Conservation (phyloP, 92 coral and sea anemone genomes). For the Heliopora coerulea region DNA sequence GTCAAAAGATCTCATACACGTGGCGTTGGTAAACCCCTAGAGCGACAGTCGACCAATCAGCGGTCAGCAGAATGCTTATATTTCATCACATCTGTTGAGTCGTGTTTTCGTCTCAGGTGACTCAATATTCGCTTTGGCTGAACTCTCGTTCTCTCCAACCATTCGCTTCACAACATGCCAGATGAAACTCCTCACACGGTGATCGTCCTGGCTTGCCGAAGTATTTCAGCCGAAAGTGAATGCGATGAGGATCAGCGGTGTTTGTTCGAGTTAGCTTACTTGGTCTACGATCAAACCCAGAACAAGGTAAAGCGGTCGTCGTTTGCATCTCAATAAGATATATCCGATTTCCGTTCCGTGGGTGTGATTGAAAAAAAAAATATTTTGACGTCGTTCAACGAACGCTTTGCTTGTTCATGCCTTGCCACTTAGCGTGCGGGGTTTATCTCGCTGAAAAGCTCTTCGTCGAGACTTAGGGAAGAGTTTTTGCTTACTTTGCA, state of each 20-base stretch:
- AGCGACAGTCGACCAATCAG: conserved; percentile 73
- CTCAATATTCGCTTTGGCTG: conserved; percentile 26
- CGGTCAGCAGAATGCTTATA: conserved; percentile 31
- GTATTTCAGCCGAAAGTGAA: neutral
- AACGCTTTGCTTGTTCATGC: neutral
- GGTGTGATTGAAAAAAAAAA: conserved; percentile 14
- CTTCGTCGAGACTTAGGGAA: neutral
- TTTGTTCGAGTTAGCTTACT: conserved; percentile 23
- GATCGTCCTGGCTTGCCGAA: conserved; percentile 14
- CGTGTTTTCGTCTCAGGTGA: conserved; percentile 44
- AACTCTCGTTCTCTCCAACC: neutral
- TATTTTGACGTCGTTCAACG: neutral
- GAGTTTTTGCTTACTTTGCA: conserved; percentile 11
- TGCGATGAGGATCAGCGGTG: neutral
- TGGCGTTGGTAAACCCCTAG: conserved; percentile 98
- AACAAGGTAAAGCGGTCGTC: conserved; percentile 17
- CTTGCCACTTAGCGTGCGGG: neutral
- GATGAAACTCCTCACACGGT: conserved; percentile 9
- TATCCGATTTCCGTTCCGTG: conserved; percentile 20
- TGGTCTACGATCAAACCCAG: conserved; percentile 27
- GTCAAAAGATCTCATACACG: conserved; percentile 61
- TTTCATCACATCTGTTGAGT: conserved; percentile 38
- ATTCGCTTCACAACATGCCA: conserved; percentile 18
- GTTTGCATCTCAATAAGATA: neutral
- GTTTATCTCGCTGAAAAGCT: neutral